A percentile compares a stretch with the other conserved stretches of the same genome.
Evolutionary conservation across 2,888 invertebrate species (phyloP).

Genomic region (Tenthredo scrophulariae): DNA sequence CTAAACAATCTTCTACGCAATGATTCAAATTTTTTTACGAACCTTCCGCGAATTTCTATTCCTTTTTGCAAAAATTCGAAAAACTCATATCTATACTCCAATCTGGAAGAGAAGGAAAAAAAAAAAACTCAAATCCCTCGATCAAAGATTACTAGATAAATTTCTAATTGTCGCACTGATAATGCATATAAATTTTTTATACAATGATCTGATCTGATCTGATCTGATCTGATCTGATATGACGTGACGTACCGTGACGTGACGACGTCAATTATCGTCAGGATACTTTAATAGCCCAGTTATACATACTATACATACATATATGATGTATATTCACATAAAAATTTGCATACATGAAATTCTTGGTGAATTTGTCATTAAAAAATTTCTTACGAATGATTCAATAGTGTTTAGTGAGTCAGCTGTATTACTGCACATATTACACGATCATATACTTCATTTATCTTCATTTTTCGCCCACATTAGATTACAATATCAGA

Average conservation of each 20-base stretch:
- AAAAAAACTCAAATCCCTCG: not conserved
- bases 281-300: not conserved
- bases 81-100: not conserved
- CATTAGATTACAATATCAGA: not conserved
- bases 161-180: not conserved
- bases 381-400: slow-evolving; percentile 12
- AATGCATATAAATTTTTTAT: not conserved
- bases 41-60: not conserved
- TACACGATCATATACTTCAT: not conserved
- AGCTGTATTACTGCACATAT: not conserved
- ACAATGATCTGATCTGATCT: not conserved
- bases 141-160: not conserved
- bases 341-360: slow-evolving; percentile 12
- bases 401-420: not conserved
- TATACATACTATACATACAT: not conserved
- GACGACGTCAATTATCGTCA: not conserved
- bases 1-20: not conserved
- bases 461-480: not conserved
- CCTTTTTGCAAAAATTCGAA: not conserved
- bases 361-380: slow-evolving; percentile 15
- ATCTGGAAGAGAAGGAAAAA: too few relatives aligned
- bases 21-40: not conserved
- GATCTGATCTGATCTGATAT: not conserved
- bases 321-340: too few relatives aligned
- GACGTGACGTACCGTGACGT: not conserved